phyloP scores from a whole-genome alignment of 1,140 invertebrate genomes.

The Drosophila malerkotliana region DNA sequence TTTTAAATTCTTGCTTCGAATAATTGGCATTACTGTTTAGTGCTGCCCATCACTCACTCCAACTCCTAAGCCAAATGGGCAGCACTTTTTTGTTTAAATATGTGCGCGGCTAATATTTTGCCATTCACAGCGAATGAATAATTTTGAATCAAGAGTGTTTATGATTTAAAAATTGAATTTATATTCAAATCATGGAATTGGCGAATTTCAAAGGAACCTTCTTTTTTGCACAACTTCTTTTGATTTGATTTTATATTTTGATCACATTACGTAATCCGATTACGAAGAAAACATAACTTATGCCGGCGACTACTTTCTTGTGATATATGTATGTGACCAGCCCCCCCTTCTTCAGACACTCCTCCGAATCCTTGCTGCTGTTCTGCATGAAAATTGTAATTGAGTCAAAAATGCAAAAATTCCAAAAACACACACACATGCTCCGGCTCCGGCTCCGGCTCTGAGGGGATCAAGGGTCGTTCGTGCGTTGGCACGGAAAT shows the following conservation, averaged over 20 bases:
- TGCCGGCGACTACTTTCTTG: background rate
- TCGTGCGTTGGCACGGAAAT: conserved; percentile 71
- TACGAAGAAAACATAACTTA: conserved; percentile 54
- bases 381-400: conserved; percentile 74
- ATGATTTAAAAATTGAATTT: background rate
- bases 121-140: background rate
- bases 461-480: conserved; percentile 33
- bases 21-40: background rate
- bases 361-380: background rate
- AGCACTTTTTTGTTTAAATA: background rate
- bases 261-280: conserved; percentile 72
- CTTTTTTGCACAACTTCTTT: background rate
- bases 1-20: background rate
- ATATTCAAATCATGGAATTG: background rate
- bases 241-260: conserved; percentile 46
- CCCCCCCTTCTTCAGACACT: background rate
- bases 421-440: conserved; percentile 17
- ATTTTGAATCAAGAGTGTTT: no score
- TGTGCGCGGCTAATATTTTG: background rate
- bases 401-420: conserved; percentile 75
- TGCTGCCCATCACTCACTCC: background rate
- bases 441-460: background rate
- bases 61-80: background rate
- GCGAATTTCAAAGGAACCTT: background rate
- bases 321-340: background rate